These are phyloP conservation scores for Telmatherina bonti DNA, from an alignment of 2,797 vertebrate genomes.

Conservation along the genomic window DNA sequence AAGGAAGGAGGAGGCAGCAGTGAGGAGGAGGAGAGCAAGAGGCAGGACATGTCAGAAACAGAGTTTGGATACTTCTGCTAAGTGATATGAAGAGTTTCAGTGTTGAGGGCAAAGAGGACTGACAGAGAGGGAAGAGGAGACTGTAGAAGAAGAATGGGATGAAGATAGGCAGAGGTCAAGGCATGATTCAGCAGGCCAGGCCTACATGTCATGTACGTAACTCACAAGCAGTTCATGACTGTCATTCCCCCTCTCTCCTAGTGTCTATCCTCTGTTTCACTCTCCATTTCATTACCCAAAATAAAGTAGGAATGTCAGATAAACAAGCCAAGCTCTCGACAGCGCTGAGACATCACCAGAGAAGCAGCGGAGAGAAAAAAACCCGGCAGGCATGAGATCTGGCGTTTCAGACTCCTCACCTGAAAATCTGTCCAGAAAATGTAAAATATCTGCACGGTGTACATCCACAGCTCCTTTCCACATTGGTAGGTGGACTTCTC, in stretches of 20 bases:
- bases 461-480: no score
- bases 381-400: neutral
- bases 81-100: conserved; percentile 46
- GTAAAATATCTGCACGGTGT: no score
- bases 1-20: conserved; percentile 31
- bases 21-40: conserved; percentile 12
- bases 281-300: conserved; percentile 14
- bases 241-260: conserved; percentile 13
- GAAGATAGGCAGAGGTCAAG: conserved; percentile 44
- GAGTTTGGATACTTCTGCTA: conserved; percentile 48
- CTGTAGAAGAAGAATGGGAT: conserved; percentile 30
- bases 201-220: conserved; percentile 36
- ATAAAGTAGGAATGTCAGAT: conserved; percentile 11
- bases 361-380: neutral
- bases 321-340: conserved; percentile 7
- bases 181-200: conserved; percentile 49
- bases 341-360: neutral
- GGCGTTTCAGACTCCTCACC: neutral
- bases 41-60: conserved; percentile 32
- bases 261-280: conserved; percentile 18
- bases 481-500: no score
- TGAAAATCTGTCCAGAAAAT: no score
- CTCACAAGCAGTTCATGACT: conserved; percentile 17
- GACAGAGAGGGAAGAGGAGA: conserved; percentile 23
- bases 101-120: conserved; percentile 32